Conservation (phyloP, 2,888 invertebrate genomes). For the Microchrysa polita region DNA sequence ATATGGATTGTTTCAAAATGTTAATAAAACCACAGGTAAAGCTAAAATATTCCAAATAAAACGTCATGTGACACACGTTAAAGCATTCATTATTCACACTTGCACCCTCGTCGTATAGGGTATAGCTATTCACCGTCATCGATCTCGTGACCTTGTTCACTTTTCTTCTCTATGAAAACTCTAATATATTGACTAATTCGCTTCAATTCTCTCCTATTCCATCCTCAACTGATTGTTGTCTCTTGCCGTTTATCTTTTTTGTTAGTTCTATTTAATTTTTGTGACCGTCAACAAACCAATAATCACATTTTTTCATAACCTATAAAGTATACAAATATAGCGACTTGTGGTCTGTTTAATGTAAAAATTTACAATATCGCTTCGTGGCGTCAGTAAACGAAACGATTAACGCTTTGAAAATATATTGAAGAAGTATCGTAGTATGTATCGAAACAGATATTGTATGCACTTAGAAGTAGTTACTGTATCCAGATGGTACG, state of each 20-base stretch:
- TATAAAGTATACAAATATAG: slow-evolving; percentile 48
- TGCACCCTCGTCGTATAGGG: no score
- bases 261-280: slow-evolving; percentile 37
- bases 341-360: slow-evolving; percentile 45
- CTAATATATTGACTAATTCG: neutral
- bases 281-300: slow-evolving; percentile 48
- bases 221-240: neutral
- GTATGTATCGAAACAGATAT: no score
- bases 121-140: no score
- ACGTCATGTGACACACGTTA: no score
- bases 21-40: no score
- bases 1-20: no score
- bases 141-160: slow-evolving; percentile 28
- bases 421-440: no score
- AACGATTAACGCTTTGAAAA: slow-evolving; percentile 34
- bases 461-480: no score
- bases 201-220: neutral
- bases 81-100: no score
- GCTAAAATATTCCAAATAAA: no score
- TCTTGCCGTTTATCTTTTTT: neutral
- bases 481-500: no score
- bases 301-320: slow-evolving; percentile 50
- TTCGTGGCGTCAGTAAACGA: slow-evolving; percentile 43
- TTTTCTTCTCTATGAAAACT: slow-evolving; percentile 23
- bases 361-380: slow-evolving; percentile 45